These are phyloP conservation scores for Sisor rabdophorus DNA, from an alignment of 2,113 vertebrate species.

Conservation along the genomic window DNA sequence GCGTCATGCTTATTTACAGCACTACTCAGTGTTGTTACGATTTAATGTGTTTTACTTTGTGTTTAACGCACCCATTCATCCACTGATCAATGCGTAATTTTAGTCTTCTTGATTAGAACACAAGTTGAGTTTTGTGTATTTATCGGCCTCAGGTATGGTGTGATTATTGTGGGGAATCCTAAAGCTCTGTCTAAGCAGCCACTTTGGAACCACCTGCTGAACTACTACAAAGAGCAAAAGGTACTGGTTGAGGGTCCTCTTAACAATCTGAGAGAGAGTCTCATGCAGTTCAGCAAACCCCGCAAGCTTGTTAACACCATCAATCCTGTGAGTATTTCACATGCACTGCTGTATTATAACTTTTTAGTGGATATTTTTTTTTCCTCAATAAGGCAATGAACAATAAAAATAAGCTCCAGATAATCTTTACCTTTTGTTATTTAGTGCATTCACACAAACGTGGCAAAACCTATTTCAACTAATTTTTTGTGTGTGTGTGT, in stretches of 20 bases:
- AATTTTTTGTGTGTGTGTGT: conserved; percentile 27
- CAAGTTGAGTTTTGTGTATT: neutral
- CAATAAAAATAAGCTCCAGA: no score
- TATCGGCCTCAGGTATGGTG: conserved; percentile 78
- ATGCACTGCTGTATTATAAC: neutral
- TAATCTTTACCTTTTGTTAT: neutral
- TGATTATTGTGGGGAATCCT: conserved; percentile 97
- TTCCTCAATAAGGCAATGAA: no score
- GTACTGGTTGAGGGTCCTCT: conserved; percentile 95
- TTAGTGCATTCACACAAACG: neutral
- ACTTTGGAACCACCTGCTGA: conserved; percentile 95
- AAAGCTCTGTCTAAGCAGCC: conserved; percentile 97
- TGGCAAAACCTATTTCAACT: neutral
- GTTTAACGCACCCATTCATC: neutral
- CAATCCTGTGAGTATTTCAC: conserved; percentile 82
- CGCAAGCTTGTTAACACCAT: conserved; percentile 97
- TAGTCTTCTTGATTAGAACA: neutral
- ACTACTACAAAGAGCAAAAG: conserved; percentile 99
- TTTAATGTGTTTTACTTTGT: neutral
- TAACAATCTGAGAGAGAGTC: conserved; percentile 97
- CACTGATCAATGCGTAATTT: neutral
- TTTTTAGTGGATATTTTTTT: neutral
- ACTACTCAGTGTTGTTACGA: neutral
- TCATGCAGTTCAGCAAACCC: conserved; percentile 99
- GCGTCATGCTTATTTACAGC: neutral